Base-by-base conservation (phyloP, 2,888 invertebrate genomes). In the Acronicta leporina region DNA sequence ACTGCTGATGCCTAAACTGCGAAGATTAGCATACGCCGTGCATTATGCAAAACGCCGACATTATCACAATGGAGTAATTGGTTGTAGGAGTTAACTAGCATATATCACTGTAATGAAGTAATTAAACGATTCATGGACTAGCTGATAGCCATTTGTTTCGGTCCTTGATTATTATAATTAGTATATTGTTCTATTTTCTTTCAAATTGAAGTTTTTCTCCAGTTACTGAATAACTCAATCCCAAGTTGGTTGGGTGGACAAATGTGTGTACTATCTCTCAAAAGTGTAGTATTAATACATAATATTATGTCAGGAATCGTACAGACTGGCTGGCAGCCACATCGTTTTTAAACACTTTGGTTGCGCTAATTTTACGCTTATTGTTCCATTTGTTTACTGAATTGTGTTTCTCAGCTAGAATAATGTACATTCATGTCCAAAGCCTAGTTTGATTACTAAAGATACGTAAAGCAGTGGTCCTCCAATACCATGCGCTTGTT, bases 21-120 rank as follows among this genome's bases (percentile, higher is more conserved):
- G n/a, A n/a, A 48, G 40, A 44, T 48, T 65, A 48, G 14, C 44
- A 15, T n/a, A 16, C n/a, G 11, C n/a, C n/a, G 11, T 11, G 35
- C 25, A 27, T 48, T 15, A 40, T n/a, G n/a, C n/a, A n/a, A 27
- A 14, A 40, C 25, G 8, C 13, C 40, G 38, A 38, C 27, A 14
- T 27, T 48, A 54, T 35, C 60, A 44, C 27, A 14, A 25, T 14
- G 0, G 35, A 35, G 11, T 35, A 35, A 35, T 35, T 35, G 13
- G 38, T 7, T 33, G 4, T 33, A 11, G 38, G 0, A 2, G 35
- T 13, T 38, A 7, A 0, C 1, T 38, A 2, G 0, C n/a, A n/a
- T 13, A 38, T n/a, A 13, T 38, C 7, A 38, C n/a, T 38, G n/a
- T 6, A n/a, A n/a, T 38, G n/a, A 38, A 7, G 6, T 2, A 8